Percentiles rank a stretch among this genome's conserved stretches.
These are phyloP conservation scores for Corythoichthys intestinalis DNA, from an alignment of 2,113 vertebrate genomes.

Conservation along the genomic window DNA sequence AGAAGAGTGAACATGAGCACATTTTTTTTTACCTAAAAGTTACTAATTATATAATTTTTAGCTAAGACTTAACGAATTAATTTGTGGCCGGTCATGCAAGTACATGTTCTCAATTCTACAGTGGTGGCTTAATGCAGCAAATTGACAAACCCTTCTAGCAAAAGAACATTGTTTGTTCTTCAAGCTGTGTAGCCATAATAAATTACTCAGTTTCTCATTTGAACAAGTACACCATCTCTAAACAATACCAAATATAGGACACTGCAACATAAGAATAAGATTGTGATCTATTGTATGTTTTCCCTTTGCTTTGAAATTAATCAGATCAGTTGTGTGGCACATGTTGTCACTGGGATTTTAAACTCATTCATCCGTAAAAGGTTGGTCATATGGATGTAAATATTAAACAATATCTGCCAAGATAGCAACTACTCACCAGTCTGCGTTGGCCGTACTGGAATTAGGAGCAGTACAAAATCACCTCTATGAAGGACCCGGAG, in stretches of 20 bases:
- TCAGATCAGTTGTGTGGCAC: constrained; percentile 2
- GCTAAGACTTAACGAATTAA: constrained; percentile 1
- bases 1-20: too few relatives aligned
- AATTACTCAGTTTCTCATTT: constrained; percentile 30
- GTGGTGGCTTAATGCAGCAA: constrained; percentile 46
- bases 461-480: not conserved
- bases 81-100: constrained; percentile 35
- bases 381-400: too few relatives aligned
- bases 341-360: not conserved
- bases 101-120: constrained; percentile 27
- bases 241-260: constrained; percentile 10
- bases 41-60: not conserved
- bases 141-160: constrained; percentile 43
- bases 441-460: not conserved
- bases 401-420: not conserved
- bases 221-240: constrained; percentile 39
- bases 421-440: not conserved
- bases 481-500: not conserved
- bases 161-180: constrained; percentile 57
- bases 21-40: not conserved
- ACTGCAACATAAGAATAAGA: constrained; percentile 6
- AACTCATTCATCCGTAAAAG: not conserved
- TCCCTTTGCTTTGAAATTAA: constrained; percentile 2
- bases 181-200: constrained; percentile 57
- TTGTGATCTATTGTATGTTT: constrained; percentile 4